Base-by-base conservation (phyloP, 2,797 vertebrate genomes). In the Hippocampus kuda region DNA sequence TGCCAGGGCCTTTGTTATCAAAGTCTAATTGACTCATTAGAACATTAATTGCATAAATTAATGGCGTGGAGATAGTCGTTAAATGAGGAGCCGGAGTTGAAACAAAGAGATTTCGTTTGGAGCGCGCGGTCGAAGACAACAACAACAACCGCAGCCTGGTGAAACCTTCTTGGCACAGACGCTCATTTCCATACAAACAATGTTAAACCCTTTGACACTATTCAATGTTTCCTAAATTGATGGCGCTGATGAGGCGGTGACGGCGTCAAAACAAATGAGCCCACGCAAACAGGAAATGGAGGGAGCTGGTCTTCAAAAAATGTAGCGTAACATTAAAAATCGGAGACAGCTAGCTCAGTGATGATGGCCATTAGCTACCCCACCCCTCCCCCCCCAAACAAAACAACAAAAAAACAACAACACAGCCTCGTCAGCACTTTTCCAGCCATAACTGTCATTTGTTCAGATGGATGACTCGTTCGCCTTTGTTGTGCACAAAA, bases 11-110 rank as follows among this genome's bases (percentile, higher is more conserved):
- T 89, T 86, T 86, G 73, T 83, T 88, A 88, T 86, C 77, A 81
- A 77, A 77, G 83, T 86, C 79, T 89, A 89, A 90, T 89, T 86
- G 85, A 82, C 81, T 88, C 81, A 75, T 90, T 89, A 88, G 74
- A 72, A 85, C 80, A 81, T 83, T 82, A 88, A 89, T 86, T 84
- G 80, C 76, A 76, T 80, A 81, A 83, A 86, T 87, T 86, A 88
- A 88, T 89, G 86, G 79, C 75, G 73, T 81, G 83, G 74, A 80
- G 80, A 87, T 48, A 27, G 63, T 27, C 24, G 63, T 44, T 48
- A 65, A 65, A 48, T 20, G 41, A 27, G 4, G 63, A 27, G 41
- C 44, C 34, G 63, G 63, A 44, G 44, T 65, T 65, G 48, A 65
- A 65, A 48, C 63, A 48, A 48, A 27, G 63, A 27, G 44, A 48